Percentiles rank a stretch among this genome's conserved stretches.
phyloP scores from a whole-genome alignment of 2,113 vertebrate species.

The Perognathus longimembris region DNA sequence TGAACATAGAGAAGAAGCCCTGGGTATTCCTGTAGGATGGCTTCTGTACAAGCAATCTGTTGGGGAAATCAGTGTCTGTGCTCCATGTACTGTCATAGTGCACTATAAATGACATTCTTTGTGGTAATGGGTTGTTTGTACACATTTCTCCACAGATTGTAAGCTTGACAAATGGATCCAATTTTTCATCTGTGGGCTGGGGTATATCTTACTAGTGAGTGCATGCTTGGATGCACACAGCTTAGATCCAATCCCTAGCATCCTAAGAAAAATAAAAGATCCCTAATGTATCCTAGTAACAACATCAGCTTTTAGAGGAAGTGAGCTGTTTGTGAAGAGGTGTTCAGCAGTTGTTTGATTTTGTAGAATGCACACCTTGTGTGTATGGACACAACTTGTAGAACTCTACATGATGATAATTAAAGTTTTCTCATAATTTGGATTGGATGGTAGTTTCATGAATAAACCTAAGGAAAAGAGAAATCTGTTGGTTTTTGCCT shows the following conservation, averaged over 20 bases:
- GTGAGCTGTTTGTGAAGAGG: not conserved
- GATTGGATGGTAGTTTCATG: not conserved
- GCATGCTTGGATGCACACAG: not conserved
- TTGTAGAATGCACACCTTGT: not conserved
- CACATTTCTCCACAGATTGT: not conserved
- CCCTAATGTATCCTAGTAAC: not conserved
- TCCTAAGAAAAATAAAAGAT: not conserved
- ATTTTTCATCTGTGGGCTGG: not conserved
- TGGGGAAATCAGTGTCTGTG: not conserved
- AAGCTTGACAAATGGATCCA: not conserved
- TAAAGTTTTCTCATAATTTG: not conserved
- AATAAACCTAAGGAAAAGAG: not conserved
- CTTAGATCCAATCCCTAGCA: not conserved
- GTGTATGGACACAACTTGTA: rapidly evolving
- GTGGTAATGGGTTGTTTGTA: not conserved
- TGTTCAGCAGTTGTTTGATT: not conserved
- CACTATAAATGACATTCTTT: not conserved
- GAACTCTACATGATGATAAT: not conserved
- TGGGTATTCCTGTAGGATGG: not conserved
- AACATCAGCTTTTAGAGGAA: not conserved
- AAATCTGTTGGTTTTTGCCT: not conserved
- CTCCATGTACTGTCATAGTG: not conserved
- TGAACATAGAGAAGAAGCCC: not conserved
- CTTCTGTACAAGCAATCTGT: not conserved
- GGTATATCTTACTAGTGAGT: not conserved